Percentiles rank a stretch among this genome's conserved stretches.
phyloP scores from a whole-genome alignment of 2,113 vertebrate genomes.

The Oreotrochilus melanogaster region DNA sequence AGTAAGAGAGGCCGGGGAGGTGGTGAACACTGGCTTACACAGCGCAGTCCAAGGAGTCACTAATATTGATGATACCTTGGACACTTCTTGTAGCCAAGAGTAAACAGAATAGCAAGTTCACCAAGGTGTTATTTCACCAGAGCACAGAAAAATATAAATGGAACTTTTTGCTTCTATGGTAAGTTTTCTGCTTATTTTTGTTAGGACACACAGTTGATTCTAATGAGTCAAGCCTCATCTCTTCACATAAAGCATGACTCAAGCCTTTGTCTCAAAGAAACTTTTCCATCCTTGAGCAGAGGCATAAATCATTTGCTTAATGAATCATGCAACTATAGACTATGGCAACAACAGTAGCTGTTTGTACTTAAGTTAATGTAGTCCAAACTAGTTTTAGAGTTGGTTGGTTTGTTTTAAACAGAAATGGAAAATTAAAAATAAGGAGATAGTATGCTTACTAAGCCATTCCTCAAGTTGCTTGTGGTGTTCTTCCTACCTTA shows the following conservation, averaged over 20 bases:
- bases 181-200: not conserved
- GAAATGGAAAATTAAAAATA: not conserved
- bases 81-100: not conserved
- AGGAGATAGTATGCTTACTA: not conserved
- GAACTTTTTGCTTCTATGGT: not conserved
- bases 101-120: not conserved
- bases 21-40: not conserved
- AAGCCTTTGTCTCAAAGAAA: not conserved
- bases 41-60: not conserved
- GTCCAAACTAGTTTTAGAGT: not conserved
- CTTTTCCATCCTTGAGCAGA: not conserved
- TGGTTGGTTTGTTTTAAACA: not conserved
- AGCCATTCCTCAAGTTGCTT: not conserved
- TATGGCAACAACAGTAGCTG: not conserved
- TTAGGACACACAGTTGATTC: not conserved
- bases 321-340: not conserved
- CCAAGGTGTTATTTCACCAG: not conserved
- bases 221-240: not conserved
- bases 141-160: not conserved
- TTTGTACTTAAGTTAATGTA: not conserved
- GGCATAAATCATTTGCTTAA: not conserved
- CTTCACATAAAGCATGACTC: not conserved
- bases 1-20: not conserved
- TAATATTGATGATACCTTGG: not conserved
- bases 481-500: not conserved